A percentile compares a stretch with the other conserved stretches of the same genome.
These are phyloP conservation scores for Myotis brandtii DNA, from an alignment of 2,113 vertebrate genomes.

Conservation along the genomic window DNA sequence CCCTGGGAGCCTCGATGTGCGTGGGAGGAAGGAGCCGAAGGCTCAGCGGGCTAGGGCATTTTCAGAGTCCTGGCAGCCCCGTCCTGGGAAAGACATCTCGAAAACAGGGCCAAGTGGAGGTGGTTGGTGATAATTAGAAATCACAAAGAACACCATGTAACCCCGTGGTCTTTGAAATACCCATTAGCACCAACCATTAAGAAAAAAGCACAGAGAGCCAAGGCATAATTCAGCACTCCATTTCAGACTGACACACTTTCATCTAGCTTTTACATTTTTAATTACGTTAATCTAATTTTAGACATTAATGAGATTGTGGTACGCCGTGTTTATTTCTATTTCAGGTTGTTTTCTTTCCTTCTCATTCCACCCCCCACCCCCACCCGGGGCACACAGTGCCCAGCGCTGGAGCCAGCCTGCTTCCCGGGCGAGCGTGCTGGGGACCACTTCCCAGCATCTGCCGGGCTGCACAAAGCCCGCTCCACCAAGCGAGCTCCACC, in stretches of 20 bases:
- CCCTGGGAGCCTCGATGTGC: too few relatives aligned
- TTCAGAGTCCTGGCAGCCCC: fast-evolving
- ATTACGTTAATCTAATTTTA: conserved; percentile 80
- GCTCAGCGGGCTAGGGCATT: fast-evolving
- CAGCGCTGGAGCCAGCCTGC: background rate
- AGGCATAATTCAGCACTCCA: background rate
- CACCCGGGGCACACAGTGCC: background rate
- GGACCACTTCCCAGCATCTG: background rate
- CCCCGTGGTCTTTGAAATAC: conserved; percentile 43
- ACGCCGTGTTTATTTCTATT: conserved; percentile 63
- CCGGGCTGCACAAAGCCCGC: background rate
- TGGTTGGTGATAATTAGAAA: conserved; percentile 20
- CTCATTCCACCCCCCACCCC: background rate
- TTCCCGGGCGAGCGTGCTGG: fast-evolving
- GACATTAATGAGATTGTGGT: conserved; percentile 74
- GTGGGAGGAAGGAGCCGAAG: background rate
- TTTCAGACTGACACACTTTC: conserved; percentile 48
- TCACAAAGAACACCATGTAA: conserved; percentile 31
- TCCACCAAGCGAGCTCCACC: background rate
- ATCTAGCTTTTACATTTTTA: conserved; percentile 79
- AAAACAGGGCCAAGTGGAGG: background rate
- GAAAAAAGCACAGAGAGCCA: background rate
- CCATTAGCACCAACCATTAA: background rate
- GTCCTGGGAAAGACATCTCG: background rate
- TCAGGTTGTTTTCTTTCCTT: conserved; percentile 53